Percentiles rank a stretch among this genome's conserved stretches.
These are phyloP conservation scores for Sminthurinus signatus DNA, from an alignment of 1,140 invertebrate genomes.

Conservation along the genomic window DNA sequence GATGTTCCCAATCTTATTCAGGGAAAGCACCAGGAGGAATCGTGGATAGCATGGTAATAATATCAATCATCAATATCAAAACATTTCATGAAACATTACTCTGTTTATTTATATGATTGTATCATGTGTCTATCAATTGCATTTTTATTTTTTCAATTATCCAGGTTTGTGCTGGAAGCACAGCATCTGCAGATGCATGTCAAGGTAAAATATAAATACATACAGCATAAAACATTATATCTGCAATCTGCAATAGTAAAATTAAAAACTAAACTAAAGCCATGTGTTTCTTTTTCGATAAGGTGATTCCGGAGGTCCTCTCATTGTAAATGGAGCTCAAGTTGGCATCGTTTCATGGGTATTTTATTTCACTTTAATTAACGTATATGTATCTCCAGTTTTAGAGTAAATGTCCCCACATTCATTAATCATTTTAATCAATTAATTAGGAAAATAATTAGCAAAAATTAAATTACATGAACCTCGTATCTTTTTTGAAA, in stretches of 20 bases:
- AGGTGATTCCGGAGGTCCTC: constrained; percentile 82
- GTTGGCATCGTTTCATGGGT: constrained; percentile 82
- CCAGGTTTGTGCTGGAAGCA: constrained; percentile 7
- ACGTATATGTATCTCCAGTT: too few relatives aligned
- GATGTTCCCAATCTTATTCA: constrained; percentile 15
- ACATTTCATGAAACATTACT: constrained; percentile 33
- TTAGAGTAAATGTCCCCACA: too few relatives aligned
- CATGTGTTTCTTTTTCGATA: neutral
- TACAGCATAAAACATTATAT: neutral
- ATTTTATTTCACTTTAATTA: too few relatives aligned
- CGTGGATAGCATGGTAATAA: constrained; percentile 25
- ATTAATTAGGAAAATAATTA: too few relatives aligned
- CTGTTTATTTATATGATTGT: too few relatives aligned
- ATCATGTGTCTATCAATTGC: too few relatives aligned
- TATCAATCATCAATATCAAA: constrained; percentile 7
- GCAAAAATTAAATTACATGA: too few relatives aligned
- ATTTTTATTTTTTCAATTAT: too few relatives aligned
- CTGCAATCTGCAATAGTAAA: neutral
- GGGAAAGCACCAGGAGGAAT: constrained; percentile 32
- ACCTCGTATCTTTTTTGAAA: too few relatives aligned
- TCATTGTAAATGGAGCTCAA: constrained; percentile 73
- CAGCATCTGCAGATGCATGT: constrained; percentile 1
- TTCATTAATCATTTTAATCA: too few relatives aligned
- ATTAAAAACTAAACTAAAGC: neutral
- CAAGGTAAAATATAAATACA: neutral